Evolutionary conservation across 2,113 vertebrate genomes (phyloP), one percentile per base, ranked within the genome.

Genomic region (Delphinapterus leucas): DNA sequence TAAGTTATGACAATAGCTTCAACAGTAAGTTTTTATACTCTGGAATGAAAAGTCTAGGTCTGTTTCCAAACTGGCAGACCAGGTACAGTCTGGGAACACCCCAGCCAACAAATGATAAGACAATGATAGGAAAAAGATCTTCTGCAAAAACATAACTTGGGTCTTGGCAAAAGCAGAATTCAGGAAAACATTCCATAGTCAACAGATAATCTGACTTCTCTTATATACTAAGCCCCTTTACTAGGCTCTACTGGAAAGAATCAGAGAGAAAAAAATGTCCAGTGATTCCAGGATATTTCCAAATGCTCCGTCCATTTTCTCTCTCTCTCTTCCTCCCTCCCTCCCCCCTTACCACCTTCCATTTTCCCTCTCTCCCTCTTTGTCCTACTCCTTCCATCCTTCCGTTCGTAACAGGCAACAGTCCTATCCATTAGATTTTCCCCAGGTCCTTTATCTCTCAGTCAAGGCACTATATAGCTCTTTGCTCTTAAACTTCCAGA

Each of bases 31-130:
- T 88, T 92, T 97, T 84, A 68, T 67, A 68, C 44, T 83, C 89
- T 70, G 11, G 53, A 94, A 94, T 11, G 60, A 90, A 77, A 84
- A 73, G 3, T 67, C 83, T 88, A 76, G 28, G 25, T 63, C 23
- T 77, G n/a, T 92, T 89, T 96, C 31, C 81, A 91, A 88, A 88
- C 3, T 38, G 76, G 91, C 67, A 88, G 44, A 70, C 26, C 58
- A 87, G 38, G 21, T 44, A 3, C 53, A 18, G 41, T 67, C 38
- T 17, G 6, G 38, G 65, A 55, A 90, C 21, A 68, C 12, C 70
- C 79, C 17, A 77, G 36, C 17, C 68, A 92, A 84, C 53, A 73
- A 89, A 80, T 14, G 33, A 83, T 58, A 61, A 83, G 60, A 63
- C 77, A 94, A 91, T 61, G 68, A 44, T n/a, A 91, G 33, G 85